Conservation (phyloP, 2,113 vertebrate species). For the Megalops atlanticus region DNA sequence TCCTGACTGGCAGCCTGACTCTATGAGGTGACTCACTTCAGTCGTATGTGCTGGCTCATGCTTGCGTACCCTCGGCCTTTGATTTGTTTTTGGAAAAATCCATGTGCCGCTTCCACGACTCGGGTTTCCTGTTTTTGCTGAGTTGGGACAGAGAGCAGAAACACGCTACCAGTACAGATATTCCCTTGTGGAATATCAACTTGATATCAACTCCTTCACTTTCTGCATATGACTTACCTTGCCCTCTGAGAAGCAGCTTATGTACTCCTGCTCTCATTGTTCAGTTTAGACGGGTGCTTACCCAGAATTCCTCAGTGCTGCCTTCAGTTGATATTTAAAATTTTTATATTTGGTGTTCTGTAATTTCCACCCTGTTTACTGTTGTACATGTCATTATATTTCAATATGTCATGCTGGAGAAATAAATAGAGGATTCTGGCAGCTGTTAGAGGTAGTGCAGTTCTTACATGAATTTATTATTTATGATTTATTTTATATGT, state of each 20-base stretch:
- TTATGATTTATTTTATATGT: no score
- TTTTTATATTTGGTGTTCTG: not conserved
- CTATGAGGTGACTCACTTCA: no score
- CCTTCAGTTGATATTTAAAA: not conserved
- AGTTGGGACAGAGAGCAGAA: not conserved
- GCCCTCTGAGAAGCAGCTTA: not conserved
- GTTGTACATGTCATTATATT: not conserved
- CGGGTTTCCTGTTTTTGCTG: not conserved
- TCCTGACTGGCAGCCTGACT: no score
- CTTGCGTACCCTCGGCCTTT: no score
- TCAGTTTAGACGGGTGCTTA: not conserved
- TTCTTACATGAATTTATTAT: no score
- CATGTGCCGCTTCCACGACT: not conserved
- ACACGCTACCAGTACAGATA: not conserved
- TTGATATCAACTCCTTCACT: not conserved
- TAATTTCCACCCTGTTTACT: not conserved
- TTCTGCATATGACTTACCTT: not conserved
- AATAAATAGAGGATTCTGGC: no score
- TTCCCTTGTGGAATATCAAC: not conserved
- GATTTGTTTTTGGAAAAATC: no score
- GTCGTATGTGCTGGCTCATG: no score
- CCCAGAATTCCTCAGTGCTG: not conserved
- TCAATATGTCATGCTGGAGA: not conserved
- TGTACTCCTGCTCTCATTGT: not conserved
- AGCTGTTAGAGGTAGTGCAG: no score